Conservation (phyloP, 2,113 vertebrate genomes). For the Tricholaema leucomelas region DNA sequence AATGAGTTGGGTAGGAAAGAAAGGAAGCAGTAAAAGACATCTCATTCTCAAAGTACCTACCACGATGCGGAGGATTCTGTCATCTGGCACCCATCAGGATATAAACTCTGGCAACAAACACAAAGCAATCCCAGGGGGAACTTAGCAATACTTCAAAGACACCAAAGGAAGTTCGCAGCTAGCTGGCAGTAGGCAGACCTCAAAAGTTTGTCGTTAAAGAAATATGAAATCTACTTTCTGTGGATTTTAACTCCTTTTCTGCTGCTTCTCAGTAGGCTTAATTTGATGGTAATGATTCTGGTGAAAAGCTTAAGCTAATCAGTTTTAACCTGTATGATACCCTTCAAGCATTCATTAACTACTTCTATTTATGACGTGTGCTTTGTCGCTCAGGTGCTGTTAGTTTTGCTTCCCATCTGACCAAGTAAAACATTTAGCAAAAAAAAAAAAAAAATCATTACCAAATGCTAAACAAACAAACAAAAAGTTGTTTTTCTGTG, state of each 20-base stretch:
- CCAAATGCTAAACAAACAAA: neutral
- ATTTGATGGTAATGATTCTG: neutral
- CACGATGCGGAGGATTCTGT: constrained; percentile 4
- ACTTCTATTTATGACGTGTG: neutral
- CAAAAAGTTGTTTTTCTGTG: neutral
- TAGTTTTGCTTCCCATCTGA: neutral
- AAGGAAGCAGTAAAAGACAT: constrained; percentile 42
- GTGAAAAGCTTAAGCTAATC: neutral
- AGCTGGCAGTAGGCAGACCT: neutral
- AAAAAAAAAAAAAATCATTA: neutral
- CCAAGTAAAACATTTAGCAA: neutral
- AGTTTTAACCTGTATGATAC: neutral
- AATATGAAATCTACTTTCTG: neutral
- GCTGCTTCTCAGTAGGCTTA: neutral
- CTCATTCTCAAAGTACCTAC: constrained; percentile 49
- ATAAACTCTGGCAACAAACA: constrained; percentile 27
- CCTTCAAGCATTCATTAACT: neutral
- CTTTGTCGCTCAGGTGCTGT: neutral
- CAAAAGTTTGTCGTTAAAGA: neutral
- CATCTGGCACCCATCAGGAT: constrained; percentile 51
- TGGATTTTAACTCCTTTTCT: neutral
- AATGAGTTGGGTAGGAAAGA: constrained; percentile 13
- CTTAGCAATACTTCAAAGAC: constrained; percentile 45
- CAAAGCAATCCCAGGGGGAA: constrained; percentile 44
- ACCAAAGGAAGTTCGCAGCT: constrained; percentile 2